A percentile compares a stretch with the other conserved stretches of the same genome.
Conservation (phyloP, 2,797 vertebrate species). For the Enoplosus armatus region DNA sequence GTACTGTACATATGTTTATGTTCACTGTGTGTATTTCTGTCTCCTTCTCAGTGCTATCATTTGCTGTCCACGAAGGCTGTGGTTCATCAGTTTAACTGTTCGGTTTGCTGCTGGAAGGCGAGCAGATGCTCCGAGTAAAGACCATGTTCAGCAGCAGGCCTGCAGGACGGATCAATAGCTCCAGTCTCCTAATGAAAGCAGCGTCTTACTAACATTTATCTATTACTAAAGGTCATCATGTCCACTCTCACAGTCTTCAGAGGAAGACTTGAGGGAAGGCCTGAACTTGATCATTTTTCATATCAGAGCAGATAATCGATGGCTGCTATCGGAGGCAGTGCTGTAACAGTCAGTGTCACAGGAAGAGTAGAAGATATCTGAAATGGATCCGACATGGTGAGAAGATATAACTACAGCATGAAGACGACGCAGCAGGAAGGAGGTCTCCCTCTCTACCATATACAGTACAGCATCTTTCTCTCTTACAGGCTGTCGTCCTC, state of each 20-base stretch:
- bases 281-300: slow-evolving; percentile 52
- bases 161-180: slow-evolving; percentile 37
- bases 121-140: background rate
- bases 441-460: too few relatives aligned
- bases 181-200: slow-evolving; percentile 43
- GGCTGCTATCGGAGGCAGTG: slow-evolving; percentile 39
- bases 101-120: slow-evolving; percentile 4
- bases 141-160: slow-evolving; percentile 16
- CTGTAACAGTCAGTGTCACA: slow-evolving; percentile 27
- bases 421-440: background rate
- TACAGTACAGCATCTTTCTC: background rate
- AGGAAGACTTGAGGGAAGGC: slow-evolving; percentile 27
- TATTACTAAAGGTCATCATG: slow-evolving; percentile 54
- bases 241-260: slow-evolving; percentile 38
- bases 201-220: slow-evolving; percentile 46
- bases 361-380: slow-evolving; percentile 35
- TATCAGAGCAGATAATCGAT: slow-evolving; percentile 66
- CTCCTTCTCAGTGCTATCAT: background rate
- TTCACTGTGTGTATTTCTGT: background rate
- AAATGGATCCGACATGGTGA: slow-evolving; percentile 58
- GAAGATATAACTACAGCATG: slow-evolving; percentile 47
- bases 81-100: slow-evolving; percentile 24
- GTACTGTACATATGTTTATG: background rate
- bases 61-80: background rate
- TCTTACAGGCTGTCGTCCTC: background rate